Evolutionary conservation across 2,888 invertebrate species (phyloP), one percentile per base, ranked within the genome.

Genomic region (Cosmopolites sordidus): DNA sequence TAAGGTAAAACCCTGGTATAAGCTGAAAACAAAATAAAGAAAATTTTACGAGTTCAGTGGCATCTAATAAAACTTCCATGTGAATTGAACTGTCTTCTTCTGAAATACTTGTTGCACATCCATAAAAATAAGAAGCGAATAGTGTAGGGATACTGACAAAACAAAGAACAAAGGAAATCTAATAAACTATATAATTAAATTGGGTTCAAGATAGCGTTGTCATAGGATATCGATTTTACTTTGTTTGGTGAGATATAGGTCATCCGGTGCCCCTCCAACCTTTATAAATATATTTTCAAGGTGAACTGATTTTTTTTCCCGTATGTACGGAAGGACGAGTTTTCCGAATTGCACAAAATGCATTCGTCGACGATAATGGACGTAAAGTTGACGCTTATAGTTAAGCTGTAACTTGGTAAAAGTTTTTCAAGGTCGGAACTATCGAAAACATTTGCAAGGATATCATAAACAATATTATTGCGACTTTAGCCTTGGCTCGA

Each of bases 191-290:
- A 44, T 43, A 40, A 54, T 41, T 50, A 40, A 54, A 49, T 44
- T 48, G 48, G 33, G 40, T 40, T 52, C 38, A 43, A 43, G 48
- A 52, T 37, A 43, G 48, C 45, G 43, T 27, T 43, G 39, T 51
- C 51, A 51, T 51, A 45, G 17, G n/a, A 29, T 42, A 48, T 55
- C 56, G 56, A 53, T 56, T 49, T 45, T 45, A 53, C 57, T 57
- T 57, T 57, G 54, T 57, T 54, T 47, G 43, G 33, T 44, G 44
- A 48, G 47, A 57, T 57, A 57, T 57, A 57, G 57, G 57, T 57
- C 57, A 54, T 51, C 48, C 43, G 43, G 48, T 18, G n/a, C 44
- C 48, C 49, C 57, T 54, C 52, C 49, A 49, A 49, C 43, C 47
- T 53, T 42, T 49, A 41, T 43, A 53, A 47, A 50, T 47, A 46